Evolutionary conservation across 1,140 invertebrate species (phyloP).

Genomic region (Mercenaria mercenaria): DNA sequence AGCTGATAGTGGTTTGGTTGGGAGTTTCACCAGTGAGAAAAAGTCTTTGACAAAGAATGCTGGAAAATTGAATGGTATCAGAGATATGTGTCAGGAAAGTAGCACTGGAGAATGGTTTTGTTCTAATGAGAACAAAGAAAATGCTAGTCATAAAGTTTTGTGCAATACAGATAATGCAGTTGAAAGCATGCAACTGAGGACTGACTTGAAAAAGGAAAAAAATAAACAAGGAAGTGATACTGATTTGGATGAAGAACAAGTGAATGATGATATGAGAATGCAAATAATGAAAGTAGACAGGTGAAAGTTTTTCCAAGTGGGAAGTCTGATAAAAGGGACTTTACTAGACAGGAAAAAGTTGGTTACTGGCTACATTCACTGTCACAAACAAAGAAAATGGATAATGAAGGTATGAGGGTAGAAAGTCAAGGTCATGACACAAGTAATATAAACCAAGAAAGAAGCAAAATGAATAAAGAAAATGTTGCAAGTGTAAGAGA

Average conservation of each 20-base stretch:
- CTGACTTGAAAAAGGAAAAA: neutral
- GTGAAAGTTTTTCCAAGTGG: slow-evolving; percentile 45
- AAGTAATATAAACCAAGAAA: neutral
- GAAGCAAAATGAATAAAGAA: neutral
- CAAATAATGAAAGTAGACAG: neutral
- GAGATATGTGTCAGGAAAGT: neutral
- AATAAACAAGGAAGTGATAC: neutral
- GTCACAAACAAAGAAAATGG: slow-evolving; percentile 2
- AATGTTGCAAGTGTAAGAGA: neutral
- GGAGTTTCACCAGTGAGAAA: neutral
- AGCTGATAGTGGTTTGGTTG: neutral
- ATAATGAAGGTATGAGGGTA: neutral
- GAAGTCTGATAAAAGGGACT: neutral
- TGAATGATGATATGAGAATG: neutral
- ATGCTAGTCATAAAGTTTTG: neutral
- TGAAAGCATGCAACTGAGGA: neutral
- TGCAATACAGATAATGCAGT: neutral
- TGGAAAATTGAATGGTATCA: slow-evolving; percentile 6
- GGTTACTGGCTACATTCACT: slow-evolving; percentile 56
- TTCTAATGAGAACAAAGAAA: neutral
- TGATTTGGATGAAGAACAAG: neutral
- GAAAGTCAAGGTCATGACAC: neutral
- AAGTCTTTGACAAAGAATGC: neutral
- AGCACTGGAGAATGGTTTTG: neutral
- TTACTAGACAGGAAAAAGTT: slow-evolving; percentile 55